Base-by-base conservation (phyloP, 1,140 invertebrate genomes). In the Ips typographus region DNA sequence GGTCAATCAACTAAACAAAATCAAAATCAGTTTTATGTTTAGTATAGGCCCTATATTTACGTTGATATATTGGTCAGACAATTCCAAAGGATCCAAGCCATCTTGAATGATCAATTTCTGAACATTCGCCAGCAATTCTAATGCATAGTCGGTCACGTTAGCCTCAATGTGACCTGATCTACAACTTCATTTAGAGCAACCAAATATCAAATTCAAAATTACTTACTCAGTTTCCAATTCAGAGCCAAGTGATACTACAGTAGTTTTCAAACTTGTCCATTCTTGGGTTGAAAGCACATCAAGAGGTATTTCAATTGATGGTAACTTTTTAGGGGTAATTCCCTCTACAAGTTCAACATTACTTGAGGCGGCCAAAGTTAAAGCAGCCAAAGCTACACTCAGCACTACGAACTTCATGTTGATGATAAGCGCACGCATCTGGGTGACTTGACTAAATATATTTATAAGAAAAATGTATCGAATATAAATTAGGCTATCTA, bases 61-160 rank as follows among this genome's bases (percentile, higher is more conserved):
- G 4, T 59, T 52, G 8, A 71, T 22, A 37, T 37, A 5, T 43
- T 67, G n/a, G 37, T 67, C 43, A 39, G 64, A 49, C 37, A 71
- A 44, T 41, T 61, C 36, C 52, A 71, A 40, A 8, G 70, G 70
- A 67, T 71, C 70, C 2, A 67, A 56, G 37, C 70, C 70, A 2
- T 38, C 1, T 38, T 61, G 3, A 40, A 71, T 44, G 2, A 71
- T 66, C 2, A 66, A 1, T 22, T 37, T 38, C 38, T 62, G 6
- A 22, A 71, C 7, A 7, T 71, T 71, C 5, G 38, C 42, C n/a
- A 71, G 7, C 1, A 71, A 40, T 61, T 71, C 36, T 8, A 39
- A 22, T 1, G 64, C 40, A 66, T 66, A 65, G 2, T 66, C 41
- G n/a, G 58, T 71, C 2, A 71, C 51, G 42, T 61, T 41, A n/a